These are phyloP conservation scores for Gavia stellata DNA, from an alignment of 2,113 vertebrate species.

Conservation along the genomic window DNA sequence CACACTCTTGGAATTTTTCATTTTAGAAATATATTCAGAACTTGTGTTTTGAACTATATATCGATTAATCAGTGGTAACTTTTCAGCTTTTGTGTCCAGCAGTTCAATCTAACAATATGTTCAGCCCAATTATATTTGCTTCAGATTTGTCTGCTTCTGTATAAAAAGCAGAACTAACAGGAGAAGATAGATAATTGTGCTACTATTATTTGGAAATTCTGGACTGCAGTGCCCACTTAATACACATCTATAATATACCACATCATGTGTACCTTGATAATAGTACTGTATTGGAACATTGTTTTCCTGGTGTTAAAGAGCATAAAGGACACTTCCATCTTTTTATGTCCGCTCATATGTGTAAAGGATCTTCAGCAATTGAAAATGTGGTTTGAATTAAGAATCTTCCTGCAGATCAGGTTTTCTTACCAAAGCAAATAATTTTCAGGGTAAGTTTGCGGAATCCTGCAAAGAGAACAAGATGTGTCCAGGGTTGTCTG, in stretches of 20 bases:
- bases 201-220: neutral
- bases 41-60: neutral
- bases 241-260: neutral
- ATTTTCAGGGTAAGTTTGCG: neutral
- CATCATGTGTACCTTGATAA: neutral
- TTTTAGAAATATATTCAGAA: neutral
- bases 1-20: neutral
- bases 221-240: neutral
- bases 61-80: neutral
- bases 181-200: neutral
- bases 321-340: neutral
- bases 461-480: neutral
- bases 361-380: neutral
- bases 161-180: neutral
- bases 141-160: neutral
- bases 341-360: neutral
- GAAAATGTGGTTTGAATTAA: neutral
- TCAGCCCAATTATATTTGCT: neutral
- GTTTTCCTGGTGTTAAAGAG: neutral
- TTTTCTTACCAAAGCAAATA: conserved; percentile 6
- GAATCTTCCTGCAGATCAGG: neutral
- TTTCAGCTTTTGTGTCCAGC: neutral
- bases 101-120: neutral
- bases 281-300: neutral
- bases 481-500: neutral